Evolutionary conservation across 2,888 invertebrate species (phyloP), one percentile per base, ranked within the genome.

Genomic region (Trichopria drosophilae): DNA sequence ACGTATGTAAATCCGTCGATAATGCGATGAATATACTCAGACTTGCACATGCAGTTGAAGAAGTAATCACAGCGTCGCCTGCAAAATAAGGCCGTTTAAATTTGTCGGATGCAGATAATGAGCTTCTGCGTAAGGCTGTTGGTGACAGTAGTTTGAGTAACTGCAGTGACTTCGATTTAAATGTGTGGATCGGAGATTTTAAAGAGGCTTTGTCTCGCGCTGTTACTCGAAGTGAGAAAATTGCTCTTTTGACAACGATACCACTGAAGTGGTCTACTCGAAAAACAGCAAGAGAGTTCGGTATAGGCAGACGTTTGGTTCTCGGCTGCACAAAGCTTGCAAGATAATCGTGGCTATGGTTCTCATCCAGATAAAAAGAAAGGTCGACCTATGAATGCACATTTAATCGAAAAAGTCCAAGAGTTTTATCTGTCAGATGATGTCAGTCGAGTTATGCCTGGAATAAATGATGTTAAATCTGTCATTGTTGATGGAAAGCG

Each of bases 241-340:
- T 26, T 40, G 19, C 18, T 15, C 40, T 40, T 26, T 40, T 40
- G 16, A 40, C 40, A 40, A 40, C 40, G 7, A 12, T 28, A 3
- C 28, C 40, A 7, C 19, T 40, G 6, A 10, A 20, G 18, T 46
- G 46, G 46, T 24, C 36, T 20, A 39, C 29, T 46, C 18, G 37
- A 12, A 37, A 46, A 39, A 39, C 46, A 39, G 39, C 39, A 12
- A 37, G 9, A 7, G 39, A 46, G 29, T 46, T 46, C 13, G 22
- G 29, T 10, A 23, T 46, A n/a, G 15, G 26, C 9, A 46, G 46
- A 39, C 46, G 29, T 9, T n/a, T 46, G 39, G 46, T 29, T 40
- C 16, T 4, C 28, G n/a, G 9, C 19, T 5, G 46, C 46, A 6
- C 23, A 18, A 39, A 46, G 29, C 9, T 39, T 46, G 29, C 29